Base-by-base conservation (phyloP, 2,888 invertebrate genomes). In the Mimachlamys varia region DNA sequence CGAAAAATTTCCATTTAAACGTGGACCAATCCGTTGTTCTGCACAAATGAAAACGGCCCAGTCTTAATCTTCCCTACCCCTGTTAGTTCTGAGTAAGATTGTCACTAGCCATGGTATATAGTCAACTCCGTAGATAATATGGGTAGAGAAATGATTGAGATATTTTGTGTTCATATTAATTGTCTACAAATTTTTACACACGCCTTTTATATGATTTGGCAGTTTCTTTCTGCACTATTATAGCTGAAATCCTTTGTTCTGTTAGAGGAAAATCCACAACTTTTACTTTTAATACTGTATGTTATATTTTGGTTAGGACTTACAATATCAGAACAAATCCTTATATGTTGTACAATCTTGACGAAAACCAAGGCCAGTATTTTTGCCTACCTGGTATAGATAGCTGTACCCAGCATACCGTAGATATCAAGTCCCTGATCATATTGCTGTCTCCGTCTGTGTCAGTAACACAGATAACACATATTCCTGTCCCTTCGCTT, bases 101-200 rank as follows among this genome's bases (percentile, higher is more conserved):
- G 53, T 53, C 12, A 53, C 58, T 58, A 19, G 13, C 15, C 19
- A 19, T 55, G 22, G n/a, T 58, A 13, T 76, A 19, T 27, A 15
- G 15, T 76, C 33, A 76, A 33, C 33, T 76, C 7, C 4, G 0
- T 27, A 76, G 76, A 33, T 33, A 15, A 76, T 76, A 27, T 27
- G 76, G 76, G 76, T 76, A 27, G 33, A 33, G 27, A 22, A 22
- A 7, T 53, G 19, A 12, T 53, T 53, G 13, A 53, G 13, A 27
- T 33, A 33, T 27, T 76, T 76, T 76, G 76, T 76, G 76, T 76
- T 76, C 76, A 76, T 76, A 76, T 7, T 76, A n/a, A 12, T 76
- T 27, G 44, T 44, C 76, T 76, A 33, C 33, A 76, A 76, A 76
- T 2, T 62, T 76, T 76, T 76, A 76, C 76, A 76, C 76, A 76